These are phyloP conservation scores for Atta colombica DNA, from an alignment of 1,140 invertebrate species.

Conservation along the genomic window DNA sequence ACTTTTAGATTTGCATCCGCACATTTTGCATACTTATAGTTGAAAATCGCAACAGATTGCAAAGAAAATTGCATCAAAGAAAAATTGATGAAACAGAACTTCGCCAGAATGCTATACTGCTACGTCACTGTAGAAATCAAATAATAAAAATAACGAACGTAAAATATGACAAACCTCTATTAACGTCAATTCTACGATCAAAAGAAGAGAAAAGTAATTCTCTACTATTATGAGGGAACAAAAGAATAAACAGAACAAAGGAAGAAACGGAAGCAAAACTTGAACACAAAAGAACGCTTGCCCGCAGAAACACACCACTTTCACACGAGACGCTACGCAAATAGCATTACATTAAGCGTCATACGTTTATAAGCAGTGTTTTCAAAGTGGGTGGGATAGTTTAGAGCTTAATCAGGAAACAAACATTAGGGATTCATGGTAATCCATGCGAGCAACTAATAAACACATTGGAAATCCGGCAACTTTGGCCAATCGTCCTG, in stretches of 20 bases:
- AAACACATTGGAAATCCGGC: conserved; percentile 77
- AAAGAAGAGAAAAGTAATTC: conserved; percentile 32
- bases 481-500: conserved; percentile 80
- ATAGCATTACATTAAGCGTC: conserved; percentile 73
- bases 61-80: conserved; percentile 22
- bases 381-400: conserved; percentile 70
- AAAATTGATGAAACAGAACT: conserved; percentile 39
- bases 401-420: conserved; percentile 52
- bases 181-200: conserved; percentile 9
- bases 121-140: conserved; percentile 10
- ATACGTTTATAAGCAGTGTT: conserved; percentile 80
- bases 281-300: conserved; percentile 67
- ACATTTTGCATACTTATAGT: not conserved
- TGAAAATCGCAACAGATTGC: conserved; percentile 40
- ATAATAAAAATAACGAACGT: conserved; percentile 18
- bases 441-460: conserved; percentile 79
- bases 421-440: conserved; percentile 61
- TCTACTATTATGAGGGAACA: conserved; percentile 4
- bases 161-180: conserved; percentile 21
- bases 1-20: not conserved
- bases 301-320: conserved; percentile 74
- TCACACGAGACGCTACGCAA: conserved; percentile 69
- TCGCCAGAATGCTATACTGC: not conserved
- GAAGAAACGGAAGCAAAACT: conserved; percentile 54
- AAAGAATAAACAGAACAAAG: conserved; percentile 43